Percentiles rank a stretch among this genome's conserved stretches.
phyloP scores from a whole-genome alignment of 2,797 vertebrate genomes.

The Pipistrellus pipistrellus region DNA sequence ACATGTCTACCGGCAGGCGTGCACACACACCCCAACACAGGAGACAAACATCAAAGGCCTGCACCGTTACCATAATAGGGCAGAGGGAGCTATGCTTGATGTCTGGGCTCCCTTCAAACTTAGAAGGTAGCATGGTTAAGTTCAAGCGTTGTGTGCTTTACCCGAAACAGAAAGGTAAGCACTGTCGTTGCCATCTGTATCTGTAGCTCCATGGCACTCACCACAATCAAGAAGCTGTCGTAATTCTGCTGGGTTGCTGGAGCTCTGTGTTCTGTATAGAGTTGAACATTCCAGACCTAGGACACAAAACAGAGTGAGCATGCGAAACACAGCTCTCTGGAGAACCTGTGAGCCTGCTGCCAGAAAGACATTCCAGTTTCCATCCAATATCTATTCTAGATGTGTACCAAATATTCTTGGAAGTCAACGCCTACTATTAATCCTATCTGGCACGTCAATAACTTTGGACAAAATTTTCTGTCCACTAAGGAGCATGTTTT shows the following conservation, averaged over 20 bases:
- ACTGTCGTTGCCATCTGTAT: not conserved
- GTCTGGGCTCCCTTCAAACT: constrained; percentile 11
- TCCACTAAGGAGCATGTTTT: constrained; percentile 38
- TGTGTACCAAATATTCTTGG: constrained; percentile 63
- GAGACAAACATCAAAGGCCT: not conserved
- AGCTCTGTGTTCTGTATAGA: constrained; percentile 94
- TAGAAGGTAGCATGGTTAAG: accelerated
- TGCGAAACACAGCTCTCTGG: constrained; percentile 64
- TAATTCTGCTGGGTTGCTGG: constrained; percentile 92
- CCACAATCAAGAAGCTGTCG: constrained; percentile 96
- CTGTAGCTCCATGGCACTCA: constrained; percentile 83
- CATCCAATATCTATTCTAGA: constrained; percentile 62
- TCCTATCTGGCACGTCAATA: constrained; percentile 65
- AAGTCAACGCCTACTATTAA: constrained; percentile 63
- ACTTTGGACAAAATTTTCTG: constrained; percentile 69
- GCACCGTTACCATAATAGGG: not conserved
- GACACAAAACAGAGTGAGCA: constrained; percentile 78
- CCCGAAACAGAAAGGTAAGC: not conserved
- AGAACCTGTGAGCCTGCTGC: constrained; percentile 37
- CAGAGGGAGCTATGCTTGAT: not conserved
- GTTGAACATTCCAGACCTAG: constrained; percentile 95
- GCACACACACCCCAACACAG: not conserved
- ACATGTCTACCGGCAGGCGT: not conserved
- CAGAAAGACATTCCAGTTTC: constrained; percentile 64
- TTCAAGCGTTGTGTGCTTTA: not conserved